Evolutionary conservation across 2,888 invertebrate genomes (phyloP), one percentile per base, ranked within the genome.

Genomic region (Drosophila mulleri): DNA sequence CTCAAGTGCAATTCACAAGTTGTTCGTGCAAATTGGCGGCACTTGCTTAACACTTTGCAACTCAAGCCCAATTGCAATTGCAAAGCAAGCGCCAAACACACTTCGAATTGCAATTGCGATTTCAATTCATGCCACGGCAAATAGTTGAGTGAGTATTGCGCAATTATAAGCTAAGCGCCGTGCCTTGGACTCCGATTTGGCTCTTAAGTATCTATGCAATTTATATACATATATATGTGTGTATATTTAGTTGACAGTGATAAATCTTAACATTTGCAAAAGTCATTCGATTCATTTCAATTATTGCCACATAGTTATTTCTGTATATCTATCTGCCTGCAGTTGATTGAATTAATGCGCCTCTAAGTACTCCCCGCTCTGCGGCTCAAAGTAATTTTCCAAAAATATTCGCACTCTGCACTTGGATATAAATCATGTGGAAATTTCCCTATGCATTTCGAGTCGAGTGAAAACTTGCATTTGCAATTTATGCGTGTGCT

Each of bases 161-260:
- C 45, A 83, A 89, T 80, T 75, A 67, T 66, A 71, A 67, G 75
- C 78, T 67, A 74, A 67, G 75, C 78, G 84, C 82, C 82, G 81
- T 84, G 89, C 82, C 82, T 78, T 66, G 85, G 75, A 72, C 81
- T 69, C 66, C 37, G 72, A 58, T 63, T 78, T 69, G 74, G 68
- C 71, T 41, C 67, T 72, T 87, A 89, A 84, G 88, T 89, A 89
- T 89, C 71, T 67, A 47, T 83, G 70, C 70, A 75, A 75, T 63
- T 73, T 20, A 20, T 23, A 44, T 69, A 65, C 57, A 72, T 11
- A 26, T 6, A 5, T 1, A 26, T 26, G 7, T 26, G 26, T 26
- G 26, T 26, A 65, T 20, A 54, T 82, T 86, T 78, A 71, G 82
- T 81, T 84, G 84, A 84, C 84, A 84, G 89, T 87, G 89, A 89